phyloP scores from a whole-genome alignment of 2,888 invertebrate species.

The Yponomeuta plumbellus region DNA sequence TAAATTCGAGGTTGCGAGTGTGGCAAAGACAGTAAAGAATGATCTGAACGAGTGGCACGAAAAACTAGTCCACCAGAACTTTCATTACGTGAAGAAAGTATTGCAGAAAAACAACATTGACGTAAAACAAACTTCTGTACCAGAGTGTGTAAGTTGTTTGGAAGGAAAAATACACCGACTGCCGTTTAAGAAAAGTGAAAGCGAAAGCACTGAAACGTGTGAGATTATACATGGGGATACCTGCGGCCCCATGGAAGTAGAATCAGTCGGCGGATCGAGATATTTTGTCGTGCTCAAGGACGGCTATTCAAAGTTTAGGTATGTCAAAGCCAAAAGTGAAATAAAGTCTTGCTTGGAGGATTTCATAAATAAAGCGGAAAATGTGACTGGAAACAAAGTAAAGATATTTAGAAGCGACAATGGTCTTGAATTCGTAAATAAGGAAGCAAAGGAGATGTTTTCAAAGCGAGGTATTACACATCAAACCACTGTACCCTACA shows the following conservation, averaged over 20 bases:
- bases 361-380: slow-evolving; percentile 29
- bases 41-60: slow-evolving; percentile 23
- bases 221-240: slow-evolving; percentile 26
- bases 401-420: slow-evolving; percentile 30
- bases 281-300: slow-evolving; percentile 15
- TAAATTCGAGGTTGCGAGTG: not conserved
- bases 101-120: slow-evolving; percentile 25
- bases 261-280: slow-evolving; percentile 12
- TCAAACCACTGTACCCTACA: too few species aligned
- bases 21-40: not conserved
- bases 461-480: too few species aligned
- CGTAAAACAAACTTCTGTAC: slow-evolving; percentile 14
- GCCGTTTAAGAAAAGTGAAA: slow-evolving; percentile 25
- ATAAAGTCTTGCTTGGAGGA: slow-evolving; percentile 21
- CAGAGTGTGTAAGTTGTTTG: slow-evolving; percentile 26
- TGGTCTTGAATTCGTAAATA: too few species aligned
- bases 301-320: slow-evolving; percentile 11
- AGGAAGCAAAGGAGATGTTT: too few species aligned
- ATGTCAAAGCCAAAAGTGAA: slow-evolving; percentile 22
- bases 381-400: slow-evolving; percentile 29
- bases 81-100: slow-evolving; percentile 19
- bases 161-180: slow-evolving; percentile 26
- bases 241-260: slow-evolving; percentile 11
- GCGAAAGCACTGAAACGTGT: slow-evolving; percentile 21
- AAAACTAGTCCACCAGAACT: slow-evolving; percentile 22